Base-by-base conservation (phyloP, 2,113 vertebrate genomes). In the Ageneiosus marmoratus region DNA sequence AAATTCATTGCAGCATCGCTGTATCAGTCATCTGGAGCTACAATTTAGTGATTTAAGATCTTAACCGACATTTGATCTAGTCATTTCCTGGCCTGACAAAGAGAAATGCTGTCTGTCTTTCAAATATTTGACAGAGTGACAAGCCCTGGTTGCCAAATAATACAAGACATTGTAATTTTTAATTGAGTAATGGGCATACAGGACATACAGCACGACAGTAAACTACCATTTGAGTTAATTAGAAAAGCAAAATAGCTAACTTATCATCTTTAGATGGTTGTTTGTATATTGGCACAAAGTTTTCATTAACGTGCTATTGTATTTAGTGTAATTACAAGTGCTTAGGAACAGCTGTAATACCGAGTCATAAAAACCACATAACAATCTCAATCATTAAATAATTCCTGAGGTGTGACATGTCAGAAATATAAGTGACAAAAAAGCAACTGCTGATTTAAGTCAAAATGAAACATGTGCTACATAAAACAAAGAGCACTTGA, bases 21-120 rank as follows among this genome's bases (percentile, higher is more conserved):
- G 34, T 81, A 73, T 77, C 60, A 81, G 65, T 84, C 76, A 83
- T 88, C 78, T 73, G 76, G 32, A 9, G 72, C 60, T n/a, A 5
- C 20, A 62, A 75, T 84, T 82, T 73, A 63, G 72, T 78, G 72
- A 80, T 85, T 88, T 88, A 86, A 77, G 77, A 76, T 63, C 70
- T 77, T 80, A 80, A 82, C 58, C 78, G 70, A 77, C 69, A 84
- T 60, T 85, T 60, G 48, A 84, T 86, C 62, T 44, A 76, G 56
- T 84, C 81, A 67, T 63, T 75, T 44, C 29, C 58, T n/a, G 34
- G n/a, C 34, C 12, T 65, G 53, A 76, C 50, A n/a, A 34, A 16
- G 27, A 80, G 56, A 81, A 81, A 77, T 1, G 18, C 63, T 56
- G 53, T 70, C 62, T 82, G 51, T 82, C 77, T 27, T 32, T 75